Conservation (phyloP, 2,797 vertebrate species). For the Oreochromis grahami region DNA sequence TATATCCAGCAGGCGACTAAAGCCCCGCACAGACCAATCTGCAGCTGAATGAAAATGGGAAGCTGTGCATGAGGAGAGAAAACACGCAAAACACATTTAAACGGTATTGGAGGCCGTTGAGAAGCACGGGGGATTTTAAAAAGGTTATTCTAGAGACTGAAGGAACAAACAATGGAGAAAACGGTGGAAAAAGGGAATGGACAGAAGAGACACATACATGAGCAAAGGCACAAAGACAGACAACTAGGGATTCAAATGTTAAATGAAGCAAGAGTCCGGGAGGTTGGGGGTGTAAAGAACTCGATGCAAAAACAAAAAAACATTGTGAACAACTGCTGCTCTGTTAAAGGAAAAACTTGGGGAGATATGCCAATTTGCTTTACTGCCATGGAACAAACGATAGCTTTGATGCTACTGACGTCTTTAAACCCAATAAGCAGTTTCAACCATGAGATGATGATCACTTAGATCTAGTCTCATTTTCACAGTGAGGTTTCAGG, state of each 20-base stretch:
- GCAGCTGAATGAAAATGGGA: constrained; percentile 1
- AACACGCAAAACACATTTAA: background rate
- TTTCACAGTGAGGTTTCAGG: background rate
- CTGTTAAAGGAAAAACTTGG: background rate
- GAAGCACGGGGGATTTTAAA: constrained; percentile 48
- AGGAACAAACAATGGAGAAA: constrained; percentile 18
- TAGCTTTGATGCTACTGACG: background rate
- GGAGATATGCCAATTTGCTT: background rate
- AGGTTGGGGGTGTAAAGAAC: background rate
- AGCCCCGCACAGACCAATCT: background rate
- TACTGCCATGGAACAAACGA: background rate
- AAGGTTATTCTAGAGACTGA: constrained; percentile 27
- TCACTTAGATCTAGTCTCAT: background rate
- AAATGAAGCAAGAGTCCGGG: background rate
- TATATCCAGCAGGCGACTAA: background rate
- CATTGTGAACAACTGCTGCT: background rate
- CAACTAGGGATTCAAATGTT: background rate
- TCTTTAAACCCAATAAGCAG: background rate
- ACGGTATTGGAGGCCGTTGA: constrained; percentile 4
- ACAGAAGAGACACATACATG: background rate
- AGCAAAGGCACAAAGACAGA: background rate
- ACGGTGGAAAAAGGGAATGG: background rate
- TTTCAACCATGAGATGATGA: background rate
- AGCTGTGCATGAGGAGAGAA: constrained; percentile 1
- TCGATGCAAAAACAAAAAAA: background rate